These are phyloP conservation scores for Drosophila imparisetae DNA, from an alignment of 2,888 invertebrate species.

Conservation along the genomic window DNA sequence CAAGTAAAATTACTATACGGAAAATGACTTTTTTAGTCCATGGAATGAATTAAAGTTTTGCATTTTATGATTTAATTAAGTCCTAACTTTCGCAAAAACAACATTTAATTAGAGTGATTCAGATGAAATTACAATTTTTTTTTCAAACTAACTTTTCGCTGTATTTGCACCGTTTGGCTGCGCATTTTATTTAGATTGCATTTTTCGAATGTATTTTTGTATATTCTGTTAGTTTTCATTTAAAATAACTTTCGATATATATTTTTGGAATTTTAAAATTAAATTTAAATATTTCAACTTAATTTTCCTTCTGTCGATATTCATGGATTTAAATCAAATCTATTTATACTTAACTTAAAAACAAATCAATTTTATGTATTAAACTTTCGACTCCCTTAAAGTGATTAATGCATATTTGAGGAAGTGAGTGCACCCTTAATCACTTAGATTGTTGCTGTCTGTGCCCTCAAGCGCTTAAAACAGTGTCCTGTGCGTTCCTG, in stretches of 20 bases:
- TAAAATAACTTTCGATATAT: neutral
- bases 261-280: neutral
- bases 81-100: neutral
- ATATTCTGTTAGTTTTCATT: neutral
- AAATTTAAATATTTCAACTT: neutral
- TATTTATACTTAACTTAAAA: neutral
- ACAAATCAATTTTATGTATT: neutral
- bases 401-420: slow-evolving; percentile 4
- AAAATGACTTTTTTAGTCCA: neutral
- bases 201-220: neutral
- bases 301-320: neutral
- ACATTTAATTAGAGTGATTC: neutral
- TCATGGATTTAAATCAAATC: neutral
- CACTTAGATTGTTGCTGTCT: slow-evolving; percentile 51
- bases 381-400: neutral
- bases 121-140: neutral
- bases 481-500: slow-evolving; percentile 24
- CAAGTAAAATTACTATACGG: slow-evolving; percentile 19
- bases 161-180: neutral
- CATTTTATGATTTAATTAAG: slow-evolving; percentile 7
- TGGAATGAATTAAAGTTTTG: neutral
- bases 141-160: neutral
- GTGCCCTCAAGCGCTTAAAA: slow-evolving; percentile 50
- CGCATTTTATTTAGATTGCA: neutral
- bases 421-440: neutral